phyloP scores from a whole-genome alignment of 2,113 vertebrate species.

The Arvicanthis niloticus region DNA sequence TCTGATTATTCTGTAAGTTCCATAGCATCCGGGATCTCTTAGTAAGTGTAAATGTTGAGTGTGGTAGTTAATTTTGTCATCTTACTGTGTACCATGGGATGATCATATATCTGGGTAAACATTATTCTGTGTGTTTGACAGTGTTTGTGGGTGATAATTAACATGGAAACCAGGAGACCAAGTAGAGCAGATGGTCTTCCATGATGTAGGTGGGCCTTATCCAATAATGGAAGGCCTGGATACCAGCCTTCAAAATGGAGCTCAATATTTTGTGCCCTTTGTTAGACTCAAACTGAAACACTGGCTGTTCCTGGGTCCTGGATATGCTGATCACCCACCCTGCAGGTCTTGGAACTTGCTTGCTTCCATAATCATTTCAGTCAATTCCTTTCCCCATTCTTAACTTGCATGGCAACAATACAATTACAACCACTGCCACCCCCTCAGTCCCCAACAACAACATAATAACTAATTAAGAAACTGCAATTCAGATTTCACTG shows the following conservation, averaged over 20 bases:
- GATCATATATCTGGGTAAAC: neutral
- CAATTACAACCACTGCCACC: neutral
- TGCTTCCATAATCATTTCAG: neutral
- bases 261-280: neutral
- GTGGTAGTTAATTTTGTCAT: neutral
- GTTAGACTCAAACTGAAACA: neutral
- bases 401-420: constrained; percentile 16
- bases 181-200: neutral
- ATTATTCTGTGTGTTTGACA: neutral
- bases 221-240: neutral
- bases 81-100: neutral
- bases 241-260: neutral
- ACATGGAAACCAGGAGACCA: neutral
- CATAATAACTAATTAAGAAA: neutral
- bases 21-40: neutral
- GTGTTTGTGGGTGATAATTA: neutral
- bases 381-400: neutral
- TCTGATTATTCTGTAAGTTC: neutral
- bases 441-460: neutral
- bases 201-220: neutral
- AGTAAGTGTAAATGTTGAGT: neutral
- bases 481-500: neutral
- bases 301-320: neutral
- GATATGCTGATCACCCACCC: neutral
- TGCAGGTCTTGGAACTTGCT: neutral